These are phyloP conservation scores for Petrosia ficiformis DNA, from an alignment of 37 sponge, comb jelly and placozoan species.

Conservation along the genomic window DNA sequence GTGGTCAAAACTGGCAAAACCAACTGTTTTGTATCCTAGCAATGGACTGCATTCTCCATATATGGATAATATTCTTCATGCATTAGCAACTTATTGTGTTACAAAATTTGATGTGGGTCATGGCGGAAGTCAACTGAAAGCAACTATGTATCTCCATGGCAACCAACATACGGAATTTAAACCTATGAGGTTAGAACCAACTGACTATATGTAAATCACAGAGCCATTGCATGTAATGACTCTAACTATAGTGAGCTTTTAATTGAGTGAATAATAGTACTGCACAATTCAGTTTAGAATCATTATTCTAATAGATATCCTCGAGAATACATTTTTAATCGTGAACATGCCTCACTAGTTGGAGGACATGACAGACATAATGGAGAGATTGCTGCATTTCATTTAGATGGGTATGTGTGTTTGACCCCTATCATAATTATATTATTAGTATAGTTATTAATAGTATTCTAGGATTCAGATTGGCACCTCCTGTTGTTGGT, in stretches of 20 bases:
- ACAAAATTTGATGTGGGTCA: slow-evolving; percentile 54
- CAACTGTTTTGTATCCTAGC: slow-evolving; percentile 34
- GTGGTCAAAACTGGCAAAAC: slow-evolving; percentile 63
- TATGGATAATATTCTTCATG: slow-evolving; percentile 45
- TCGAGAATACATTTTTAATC: too few species aligned
- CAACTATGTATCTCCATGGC: slow-evolving; percentile 41
- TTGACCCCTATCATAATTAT: too few species aligned
- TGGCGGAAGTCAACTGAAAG: slow-evolving; percentile 84
- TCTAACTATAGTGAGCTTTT: too few species aligned
- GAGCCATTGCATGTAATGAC: too few species aligned
- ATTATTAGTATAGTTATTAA: neutral
- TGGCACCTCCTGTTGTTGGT: slow-evolving; percentile 89
- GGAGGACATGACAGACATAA: slow-evolving; percentile 90
- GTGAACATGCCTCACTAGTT: too few species aligned
- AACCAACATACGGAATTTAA: slow-evolving; percentile 77
- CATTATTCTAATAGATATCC: too few species aligned
- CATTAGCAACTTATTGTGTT: slow-evolving; percentile 57
- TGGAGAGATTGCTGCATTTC: slow-evolving; percentile 89
- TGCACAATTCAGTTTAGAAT: too few species aligned
- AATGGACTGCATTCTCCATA: slow-evolving; percentile 36
- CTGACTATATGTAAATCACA: too few species aligned
- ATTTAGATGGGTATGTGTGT: slow-evolving; percentile 85
- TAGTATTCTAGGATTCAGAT: slow-evolving; percentile 71
- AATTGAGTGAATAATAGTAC: too few species aligned
- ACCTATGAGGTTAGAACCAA: slow-evolving; percentile 86